phyloP scores from a whole-genome alignment of 2,797 vertebrate species.

The Lacerta viridis region DNA sequence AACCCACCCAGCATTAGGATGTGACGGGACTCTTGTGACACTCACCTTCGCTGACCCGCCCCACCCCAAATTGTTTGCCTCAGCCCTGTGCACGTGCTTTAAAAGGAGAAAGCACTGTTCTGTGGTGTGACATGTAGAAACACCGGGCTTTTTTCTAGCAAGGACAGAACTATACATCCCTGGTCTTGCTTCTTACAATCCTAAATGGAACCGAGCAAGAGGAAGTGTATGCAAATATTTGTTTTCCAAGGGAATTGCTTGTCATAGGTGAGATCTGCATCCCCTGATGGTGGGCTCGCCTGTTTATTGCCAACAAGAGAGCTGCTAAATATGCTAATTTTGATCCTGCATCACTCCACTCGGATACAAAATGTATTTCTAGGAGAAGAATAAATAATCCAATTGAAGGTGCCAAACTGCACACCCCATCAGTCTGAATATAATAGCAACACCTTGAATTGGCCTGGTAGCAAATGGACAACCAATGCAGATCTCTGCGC shows the following conservation, averaged over 20 bases:
- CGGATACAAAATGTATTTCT: slow-evolving; percentile 49
- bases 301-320: slow-evolving; percentile 69
- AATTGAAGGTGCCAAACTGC: slow-evolving; percentile 76
- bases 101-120: neutral
- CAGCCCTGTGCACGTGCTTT: too few species aligned
- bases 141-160: too few species aligned
- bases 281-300: slow-evolving; percentile 60
- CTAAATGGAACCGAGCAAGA: slow-evolving; percentile 43
- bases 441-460: too few species aligned
- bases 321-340: slow-evolving; percentile 85
- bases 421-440: slow-evolving; percentile 74
- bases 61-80: too few species aligned
- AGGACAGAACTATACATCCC: neutral
- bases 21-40: neutral
- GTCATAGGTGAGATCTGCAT: slow-evolving; percentile 69
- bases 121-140: neutral
- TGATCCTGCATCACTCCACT: slow-evolving; percentile 73
- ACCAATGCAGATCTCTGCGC: too few species aligned
- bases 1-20: neutral
- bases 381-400: slow-evolving; percentile 72
- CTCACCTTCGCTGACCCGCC: neutral
- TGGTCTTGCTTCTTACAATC: neutral
- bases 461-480: too few species aligned
- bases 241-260: slow-evolving; percentile 72
- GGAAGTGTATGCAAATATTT: slow-evolving; percentile 51